A percentile compares a stretch with the other conserved stretches of the same genome.
These are phyloP conservation scores for Seriola aureovittata DNA, from an alignment of 2,113 vertebrate species.

Conservation along the genomic window DNA sequence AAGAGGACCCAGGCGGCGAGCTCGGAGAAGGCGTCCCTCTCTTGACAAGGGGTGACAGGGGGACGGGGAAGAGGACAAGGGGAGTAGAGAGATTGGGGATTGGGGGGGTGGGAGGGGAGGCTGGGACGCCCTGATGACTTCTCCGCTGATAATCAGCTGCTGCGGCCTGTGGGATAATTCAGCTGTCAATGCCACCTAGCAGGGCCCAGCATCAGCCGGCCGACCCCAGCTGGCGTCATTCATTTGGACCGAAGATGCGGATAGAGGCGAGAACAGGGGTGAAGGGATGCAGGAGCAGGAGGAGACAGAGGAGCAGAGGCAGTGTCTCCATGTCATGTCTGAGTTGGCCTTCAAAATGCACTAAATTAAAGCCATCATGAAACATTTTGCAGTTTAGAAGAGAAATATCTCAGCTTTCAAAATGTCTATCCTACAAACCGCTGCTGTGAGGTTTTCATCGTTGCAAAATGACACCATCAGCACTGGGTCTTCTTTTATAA, in stretches of 20 bases:
- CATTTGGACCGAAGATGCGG: conserved; percentile 90
- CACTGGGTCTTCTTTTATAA: not conserved
- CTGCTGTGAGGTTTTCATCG: not conserved
- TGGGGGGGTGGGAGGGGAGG: conserved; percentile 83
- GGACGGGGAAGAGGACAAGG: conserved; percentile 80
- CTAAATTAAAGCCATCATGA: conserved; percentile 56
- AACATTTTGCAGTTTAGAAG: conserved; percentile 27
- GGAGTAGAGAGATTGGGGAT: conserved; percentile 80
- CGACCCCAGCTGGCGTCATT: conserved; percentile 97
- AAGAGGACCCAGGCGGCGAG: conserved; percentile 92
- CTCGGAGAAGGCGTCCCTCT: conserved; percentile 85
- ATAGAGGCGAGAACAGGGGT: conserved; percentile 33
- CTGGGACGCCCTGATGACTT: conserved; percentile 94
- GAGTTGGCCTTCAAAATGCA: conserved; percentile 28
- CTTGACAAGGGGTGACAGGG: conserved; percentile 99
- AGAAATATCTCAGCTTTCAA: conserved; percentile 25
- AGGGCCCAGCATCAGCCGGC: conserved; percentile 86
- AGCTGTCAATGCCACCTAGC: conserved; percentile 97
- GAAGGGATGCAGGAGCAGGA: conserved; percentile 34
- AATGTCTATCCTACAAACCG: not conserved
- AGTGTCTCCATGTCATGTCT: conserved; percentile 41
- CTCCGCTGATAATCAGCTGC: conserved; percentile 98
- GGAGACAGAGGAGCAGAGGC: conserved; percentile 66
- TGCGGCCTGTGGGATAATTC: conserved; percentile 97
- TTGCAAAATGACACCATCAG: not conserved